phyloP scores from a whole-genome alignment of 2,797 vertebrate species.

The Coranthus polyacanthus region DNA sequence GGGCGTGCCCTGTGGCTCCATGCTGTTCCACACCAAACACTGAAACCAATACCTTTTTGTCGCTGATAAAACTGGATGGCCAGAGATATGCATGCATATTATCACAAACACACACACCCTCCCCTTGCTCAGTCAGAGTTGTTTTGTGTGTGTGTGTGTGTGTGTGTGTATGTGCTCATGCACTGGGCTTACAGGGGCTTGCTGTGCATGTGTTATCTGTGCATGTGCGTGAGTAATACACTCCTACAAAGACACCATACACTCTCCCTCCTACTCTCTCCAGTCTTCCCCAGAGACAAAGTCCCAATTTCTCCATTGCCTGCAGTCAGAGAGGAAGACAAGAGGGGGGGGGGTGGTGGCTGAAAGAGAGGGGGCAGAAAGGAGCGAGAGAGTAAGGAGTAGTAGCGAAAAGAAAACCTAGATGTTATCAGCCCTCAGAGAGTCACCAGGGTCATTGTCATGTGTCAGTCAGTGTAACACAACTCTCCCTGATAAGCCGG shows the following conservation, averaged over 20 bases:
- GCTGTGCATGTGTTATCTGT: constrained; percentile 67
- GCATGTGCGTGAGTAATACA: constrained; percentile 66
- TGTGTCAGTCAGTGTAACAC: constrained; percentile 84
- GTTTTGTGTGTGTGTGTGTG: constrained; percentile 7
- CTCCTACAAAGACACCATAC: constrained; percentile 70
- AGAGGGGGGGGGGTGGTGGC: neutral
- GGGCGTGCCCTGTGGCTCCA: constrained; percentile 72
- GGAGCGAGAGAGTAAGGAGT: constrained; percentile 53
- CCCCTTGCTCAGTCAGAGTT: constrained; percentile 22
- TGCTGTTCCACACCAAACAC: constrained; percentile 74
- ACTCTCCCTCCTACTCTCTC: constrained; percentile 69
- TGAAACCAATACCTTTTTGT: constrained; percentile 79
- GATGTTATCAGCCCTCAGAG: constrained; percentile 79
- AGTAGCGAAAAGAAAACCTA: constrained; percentile 65
- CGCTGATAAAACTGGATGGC: constrained; percentile 77
- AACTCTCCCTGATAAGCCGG: constrained; percentile 77
- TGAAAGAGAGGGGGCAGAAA: constrained; percentile 26
- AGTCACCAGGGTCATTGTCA: constrained; percentile 84
- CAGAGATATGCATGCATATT: constrained; percentile 81
- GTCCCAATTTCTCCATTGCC: constrained; percentile 78
- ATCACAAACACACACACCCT: constrained; percentile 52
- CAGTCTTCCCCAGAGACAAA: constrained; percentile 77
- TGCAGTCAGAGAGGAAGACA: constrained; percentile 65
- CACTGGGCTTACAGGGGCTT: constrained; percentile 40
- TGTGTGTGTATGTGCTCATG: constrained; percentile 20